Evolutionary conservation across 2,797 vertebrate genomes (phyloP).

Genomic region (Eulemur mongoz): DNA sequence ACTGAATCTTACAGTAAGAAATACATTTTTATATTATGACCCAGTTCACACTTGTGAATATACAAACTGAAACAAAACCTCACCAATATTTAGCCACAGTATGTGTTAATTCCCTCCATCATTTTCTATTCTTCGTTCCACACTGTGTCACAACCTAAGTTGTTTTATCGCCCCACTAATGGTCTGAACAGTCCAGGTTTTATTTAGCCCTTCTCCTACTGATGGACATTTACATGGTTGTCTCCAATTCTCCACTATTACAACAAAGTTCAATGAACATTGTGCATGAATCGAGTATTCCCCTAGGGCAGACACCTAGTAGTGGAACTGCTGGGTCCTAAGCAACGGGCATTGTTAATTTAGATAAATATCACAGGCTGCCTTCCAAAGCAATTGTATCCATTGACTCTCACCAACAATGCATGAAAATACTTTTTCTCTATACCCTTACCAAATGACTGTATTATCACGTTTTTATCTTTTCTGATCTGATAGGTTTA

Average conservation of each 20-base stretch:
- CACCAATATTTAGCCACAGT: neutral
- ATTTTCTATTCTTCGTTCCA: neutral
- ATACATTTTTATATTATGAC: neutral
- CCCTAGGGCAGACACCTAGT: neutral
- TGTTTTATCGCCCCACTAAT: neutral
- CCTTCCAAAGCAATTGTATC: neutral
- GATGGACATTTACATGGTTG: neutral
- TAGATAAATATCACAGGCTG: neutral
- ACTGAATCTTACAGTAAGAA: neutral
- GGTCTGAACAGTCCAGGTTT: neutral
- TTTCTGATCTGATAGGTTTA: neutral
- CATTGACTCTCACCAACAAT: neutral
- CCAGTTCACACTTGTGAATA: conserved; percentile 9
- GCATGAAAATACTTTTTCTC: neutral
- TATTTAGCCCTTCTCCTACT: neutral
- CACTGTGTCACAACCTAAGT: neutral
- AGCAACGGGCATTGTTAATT: neutral
- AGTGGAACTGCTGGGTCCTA: neutral
- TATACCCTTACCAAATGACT: neutral
- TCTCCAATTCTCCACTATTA: neutral
- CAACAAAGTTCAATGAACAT: neutral
- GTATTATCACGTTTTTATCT: neutral
- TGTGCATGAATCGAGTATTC: neutral
- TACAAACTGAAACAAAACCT: conserved; percentile 46
- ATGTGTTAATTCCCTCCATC: neutral